Evolutionary conservation across 2,888 invertebrate species (phyloP).

Genomic region (Drosophila sordidula): DNA sequence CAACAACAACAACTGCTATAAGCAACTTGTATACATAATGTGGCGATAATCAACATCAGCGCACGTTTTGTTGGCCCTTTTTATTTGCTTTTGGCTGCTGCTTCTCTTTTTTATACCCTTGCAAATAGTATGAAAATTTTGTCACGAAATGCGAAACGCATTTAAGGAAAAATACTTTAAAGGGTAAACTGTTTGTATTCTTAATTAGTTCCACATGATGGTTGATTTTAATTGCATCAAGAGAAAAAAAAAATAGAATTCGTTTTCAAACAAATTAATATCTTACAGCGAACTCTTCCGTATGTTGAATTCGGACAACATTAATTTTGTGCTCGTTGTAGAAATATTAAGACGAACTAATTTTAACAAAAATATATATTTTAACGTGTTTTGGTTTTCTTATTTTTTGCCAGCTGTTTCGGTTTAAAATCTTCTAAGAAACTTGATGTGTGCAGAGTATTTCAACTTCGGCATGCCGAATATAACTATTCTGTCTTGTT

Average conservation of each 20-base stretch:
- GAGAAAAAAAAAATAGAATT: too few species aligned
- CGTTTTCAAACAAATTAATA: too few species aligned
- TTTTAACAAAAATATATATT: too few species aligned
- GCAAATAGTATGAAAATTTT: not conserved
- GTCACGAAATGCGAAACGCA: not conserved
- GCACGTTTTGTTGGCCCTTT: conserved; percentile 33
- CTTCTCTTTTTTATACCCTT: conserved; percentile 4
- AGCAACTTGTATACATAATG: conserved; percentile 69
- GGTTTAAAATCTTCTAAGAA: too few species aligned
- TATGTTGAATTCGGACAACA: too few species aligned
- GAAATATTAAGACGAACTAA: too few species aligned
- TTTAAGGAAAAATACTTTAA: not conserved
- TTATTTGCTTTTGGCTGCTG: conserved; percentile 4
- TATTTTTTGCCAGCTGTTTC: too few species aligned
- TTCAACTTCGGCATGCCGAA: not conserved
- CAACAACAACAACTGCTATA: conserved; percentile 20
- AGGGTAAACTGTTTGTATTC: not conserved
- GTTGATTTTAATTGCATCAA: too few species aligned
- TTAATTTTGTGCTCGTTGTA: too few species aligned
- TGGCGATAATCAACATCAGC: conserved; percentile 66
- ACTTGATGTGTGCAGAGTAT: not conserved
- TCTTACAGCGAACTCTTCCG: too few species aligned
- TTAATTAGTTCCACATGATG: too few species aligned
- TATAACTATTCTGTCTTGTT: not conserved
- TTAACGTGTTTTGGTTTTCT: too few species aligned